Evolutionary conservation across 2,797 vertebrate genomes (phyloP), one percentile per base, ranked within the genome.

Genomic region (Lithobates sylvaticus): DNA sequence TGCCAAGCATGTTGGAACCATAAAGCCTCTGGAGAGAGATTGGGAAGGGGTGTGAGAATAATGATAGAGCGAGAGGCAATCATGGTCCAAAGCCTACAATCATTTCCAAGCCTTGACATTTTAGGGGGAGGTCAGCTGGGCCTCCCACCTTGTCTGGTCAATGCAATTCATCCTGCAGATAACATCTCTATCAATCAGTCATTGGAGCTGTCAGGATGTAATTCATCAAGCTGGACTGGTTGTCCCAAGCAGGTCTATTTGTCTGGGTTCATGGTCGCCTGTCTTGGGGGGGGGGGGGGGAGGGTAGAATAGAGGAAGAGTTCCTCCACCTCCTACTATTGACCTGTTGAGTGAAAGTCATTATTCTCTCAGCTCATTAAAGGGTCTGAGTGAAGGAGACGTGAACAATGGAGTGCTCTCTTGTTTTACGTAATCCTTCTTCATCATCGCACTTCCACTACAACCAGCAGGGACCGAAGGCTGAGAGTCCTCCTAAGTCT

Each of bases 301-400:
- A 36, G 70, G 34, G 58, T 18, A 10, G 34, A 58, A 27, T 0
- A 3, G 27, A 29, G 21, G 26, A 61, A 34, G 21, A 12, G 44
- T 10, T 50, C 72, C 50, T 58, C 29, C 8, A 36, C 26, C 65
- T 21, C 69, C 16, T 16, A 15, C 29, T 87, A 87, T 87, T 74
- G 81, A 79, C 76, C 75, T 34, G 58, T 13, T 39, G 26, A 2
- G 36, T 69, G 16, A 42, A 74, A 83, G 81, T 79, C 58, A 44
- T 87, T 79, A 69, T 21, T 86, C 78, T 75, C 12, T 26, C 32
- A 58, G 68, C 42, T 79, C 42, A 74, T 78, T 87, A 83, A 78
- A 84, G 70, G 50, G 69, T 83, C 79, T 75, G 70, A 86, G 47
- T 34, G 73, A 71, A 44, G 72, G 67, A 27, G 54, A 68, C 54